A percentile compares a stretch with the other conserved stretches of the same genome.
These are phyloP conservation scores for Onychostruthus taczanowskii DNA, from an alignment of 2,113 vertebrate genomes.

Conservation along the genomic window DNA sequence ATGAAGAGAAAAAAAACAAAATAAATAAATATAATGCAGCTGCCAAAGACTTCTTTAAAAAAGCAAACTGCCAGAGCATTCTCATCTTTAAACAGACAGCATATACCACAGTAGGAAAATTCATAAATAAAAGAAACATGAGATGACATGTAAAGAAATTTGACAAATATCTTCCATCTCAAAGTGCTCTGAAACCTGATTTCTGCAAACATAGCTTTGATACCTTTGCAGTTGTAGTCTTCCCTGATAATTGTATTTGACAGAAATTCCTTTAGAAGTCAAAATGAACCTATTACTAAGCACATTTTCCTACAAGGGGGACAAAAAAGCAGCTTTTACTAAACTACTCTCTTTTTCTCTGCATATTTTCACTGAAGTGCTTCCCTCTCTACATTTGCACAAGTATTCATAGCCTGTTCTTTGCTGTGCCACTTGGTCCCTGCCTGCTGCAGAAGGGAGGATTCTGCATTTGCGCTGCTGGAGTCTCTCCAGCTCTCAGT, in stretches of 20 bases:
- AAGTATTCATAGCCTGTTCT: not conserved
- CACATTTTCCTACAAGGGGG: not conserved
- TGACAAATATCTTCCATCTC: not conserved
- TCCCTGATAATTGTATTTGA: not conserved
- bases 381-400: not conserved
- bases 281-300: not conserved
- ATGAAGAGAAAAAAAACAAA: not conserved
- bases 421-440: not conserved
- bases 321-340: not conserved
- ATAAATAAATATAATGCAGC: not conserved
- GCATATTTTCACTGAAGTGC: not conserved
- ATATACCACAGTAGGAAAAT: not conserved
- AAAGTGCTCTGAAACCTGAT: not conserved
- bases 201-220: slow-evolving; percentile 16
- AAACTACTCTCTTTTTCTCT: not conserved
- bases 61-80: not conserved
- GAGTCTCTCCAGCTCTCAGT: not conserved
- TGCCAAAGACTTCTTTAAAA: not conserved
- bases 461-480: not conserved
- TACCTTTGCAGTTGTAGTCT: not conserved
- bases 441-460: not conserved
- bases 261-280: slow-evolving; percentile 12
- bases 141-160: not conserved
- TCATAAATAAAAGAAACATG: not conserved
- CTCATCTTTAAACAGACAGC: not conserved